phyloP scores from a whole-genome alignment of 2,888 invertebrate genomes.

The Polymixis flavicincta region DNA sequence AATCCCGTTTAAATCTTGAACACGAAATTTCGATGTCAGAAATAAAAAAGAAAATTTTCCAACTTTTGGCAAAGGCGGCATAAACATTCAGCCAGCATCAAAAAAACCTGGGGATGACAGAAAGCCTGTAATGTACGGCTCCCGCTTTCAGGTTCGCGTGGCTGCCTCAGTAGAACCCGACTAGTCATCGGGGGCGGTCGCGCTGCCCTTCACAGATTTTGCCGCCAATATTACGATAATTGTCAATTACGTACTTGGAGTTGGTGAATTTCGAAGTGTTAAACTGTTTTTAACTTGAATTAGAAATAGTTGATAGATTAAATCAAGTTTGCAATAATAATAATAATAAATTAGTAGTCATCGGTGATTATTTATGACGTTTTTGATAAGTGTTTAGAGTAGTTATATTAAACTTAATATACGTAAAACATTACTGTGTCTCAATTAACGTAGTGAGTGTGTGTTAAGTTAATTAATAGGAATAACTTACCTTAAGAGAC shows the following conservation, averaged over 20 bases:
- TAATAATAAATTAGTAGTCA: background rate
- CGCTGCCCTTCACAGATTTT: slow-evolving; percentile 62
- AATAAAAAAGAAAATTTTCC: slow-evolving; percentile 12
- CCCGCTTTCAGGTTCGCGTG: slow-evolving; percentile 27
- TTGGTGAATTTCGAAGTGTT: slow-evolving; percentile 5
- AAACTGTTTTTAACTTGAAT: background rate
- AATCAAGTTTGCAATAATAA: background rate
- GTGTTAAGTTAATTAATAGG: background rate
- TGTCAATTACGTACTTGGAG: slow-evolving; percentile 15
- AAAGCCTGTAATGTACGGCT: slow-evolving; percentile 46
- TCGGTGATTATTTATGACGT: background rate
- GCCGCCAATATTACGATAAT: slow-evolving; percentile 76
- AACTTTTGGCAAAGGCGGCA: slow-evolving; percentile 20
- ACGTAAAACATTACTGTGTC: slow-evolving; percentile 9
- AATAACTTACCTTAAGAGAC: background rate
- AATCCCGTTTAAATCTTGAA: slow-evolving; percentile 15
- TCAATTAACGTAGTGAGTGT: background rate
- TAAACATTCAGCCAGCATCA: slow-evolving; percentile 38
- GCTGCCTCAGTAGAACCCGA: slow-evolving; percentile 67
- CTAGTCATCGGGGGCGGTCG: slow-evolving; percentile 63
- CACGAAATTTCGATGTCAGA: background rate
- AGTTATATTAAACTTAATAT: background rate
- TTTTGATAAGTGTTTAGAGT: background rate
- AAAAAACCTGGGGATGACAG: slow-evolving; percentile 44
- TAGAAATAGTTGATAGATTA: background rate